Evolutionary conservation across 2,888 invertebrate species (phyloP).

Genomic region (Eristalis arbustorum): DNA sequence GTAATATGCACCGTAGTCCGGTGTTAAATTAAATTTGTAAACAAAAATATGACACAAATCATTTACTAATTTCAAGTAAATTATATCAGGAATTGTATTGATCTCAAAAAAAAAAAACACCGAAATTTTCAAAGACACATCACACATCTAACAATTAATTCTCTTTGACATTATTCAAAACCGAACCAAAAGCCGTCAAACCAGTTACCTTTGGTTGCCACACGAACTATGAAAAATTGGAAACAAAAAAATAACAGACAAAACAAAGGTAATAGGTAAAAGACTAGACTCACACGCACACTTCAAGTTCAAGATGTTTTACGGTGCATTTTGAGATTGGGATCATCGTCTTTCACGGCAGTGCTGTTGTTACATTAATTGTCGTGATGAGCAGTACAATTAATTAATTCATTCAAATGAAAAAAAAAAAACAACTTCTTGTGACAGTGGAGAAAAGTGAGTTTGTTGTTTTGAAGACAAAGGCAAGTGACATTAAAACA

Average conservation of each 20-base stretch:
- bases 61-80: neutral
- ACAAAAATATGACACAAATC: neutral
- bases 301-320: neutral
- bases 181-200: neutral
- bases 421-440: neutral
- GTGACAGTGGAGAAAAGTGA: constrained; percentile 21
- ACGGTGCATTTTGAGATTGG: neutral
- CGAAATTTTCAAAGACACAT: neutral
- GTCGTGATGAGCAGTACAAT: neutral
- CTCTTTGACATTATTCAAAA: neutral
- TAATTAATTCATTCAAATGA: neutral
- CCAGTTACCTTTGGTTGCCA: neutral
- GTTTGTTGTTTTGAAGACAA: constrained; percentile 5
- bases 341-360: neutral
- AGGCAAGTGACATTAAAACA: neutral
- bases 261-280: neutral
- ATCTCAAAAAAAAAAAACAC: neutral
- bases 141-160: neutral
- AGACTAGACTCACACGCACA: neutral
- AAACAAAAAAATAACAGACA: neutral
- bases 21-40: neutral
- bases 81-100: neutral
- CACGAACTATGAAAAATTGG: neutral
- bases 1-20: neutral
- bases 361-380: neutral